phyloP scores from a whole-genome alignment of 2,113 vertebrate species.

The Ciconia boyciana region DNA sequence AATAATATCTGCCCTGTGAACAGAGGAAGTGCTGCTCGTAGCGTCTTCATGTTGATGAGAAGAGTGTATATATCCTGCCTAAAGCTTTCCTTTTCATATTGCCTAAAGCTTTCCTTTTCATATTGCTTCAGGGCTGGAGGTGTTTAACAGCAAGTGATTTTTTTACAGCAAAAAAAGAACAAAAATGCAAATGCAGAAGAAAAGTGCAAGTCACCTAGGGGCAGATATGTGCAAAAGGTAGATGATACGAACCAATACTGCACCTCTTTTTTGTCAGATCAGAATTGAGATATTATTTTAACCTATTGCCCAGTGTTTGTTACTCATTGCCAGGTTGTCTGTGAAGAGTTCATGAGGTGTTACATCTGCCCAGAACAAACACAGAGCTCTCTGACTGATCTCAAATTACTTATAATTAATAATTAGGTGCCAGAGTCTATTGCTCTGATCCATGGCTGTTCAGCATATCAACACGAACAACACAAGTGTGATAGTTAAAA shows the following conservation, averaged over 20 bases:
- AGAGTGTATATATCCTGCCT: not conserved
- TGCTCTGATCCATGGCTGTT: not conserved
- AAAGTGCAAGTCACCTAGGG: not conserved
- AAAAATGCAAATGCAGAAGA: not conserved
- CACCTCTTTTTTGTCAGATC: not conserved
- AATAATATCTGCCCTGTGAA: not conserved
- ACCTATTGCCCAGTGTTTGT: not conserved
- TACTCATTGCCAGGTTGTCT: not conserved
- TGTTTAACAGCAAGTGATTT: not conserved
- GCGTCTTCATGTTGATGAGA: not conserved
- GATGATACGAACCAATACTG: not conserved
- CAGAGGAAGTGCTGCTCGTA: not conserved
- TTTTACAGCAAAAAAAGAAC: not conserved
- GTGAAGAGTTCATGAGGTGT: not conserved
- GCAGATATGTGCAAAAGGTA: not conserved
- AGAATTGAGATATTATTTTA: not conserved
- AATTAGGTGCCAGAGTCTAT: not conserved
- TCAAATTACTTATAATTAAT: not conserved
- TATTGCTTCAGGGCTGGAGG: not conserved
- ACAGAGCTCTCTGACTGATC: not conserved
- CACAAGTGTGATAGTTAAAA: not conserved
- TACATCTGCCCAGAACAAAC: not conserved
- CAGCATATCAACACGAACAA: not conserved
- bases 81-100: not conserved
- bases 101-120: not conserved